Percentiles rank a stretch among this genome's conserved stretches.
Conservation (phyloP, 2,888 invertebrate genomes). For the Eupsilia transversa region DNA sequence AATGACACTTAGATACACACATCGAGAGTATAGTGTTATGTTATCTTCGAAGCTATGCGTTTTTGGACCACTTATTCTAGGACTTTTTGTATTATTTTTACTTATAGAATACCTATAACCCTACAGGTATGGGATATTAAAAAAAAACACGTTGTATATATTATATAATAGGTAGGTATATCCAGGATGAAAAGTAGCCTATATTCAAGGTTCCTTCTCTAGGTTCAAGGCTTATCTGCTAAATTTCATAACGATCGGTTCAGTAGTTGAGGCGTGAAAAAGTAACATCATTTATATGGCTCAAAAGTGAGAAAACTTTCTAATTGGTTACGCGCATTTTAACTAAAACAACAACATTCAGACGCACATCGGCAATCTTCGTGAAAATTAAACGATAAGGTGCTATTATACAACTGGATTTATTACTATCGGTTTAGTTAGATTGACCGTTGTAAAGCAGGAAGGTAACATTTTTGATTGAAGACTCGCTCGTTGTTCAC, state of each 20-base stretch:
- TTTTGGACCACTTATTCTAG: too few species aligned
- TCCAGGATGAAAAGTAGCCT: not conserved
- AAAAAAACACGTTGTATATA: too few species aligned
- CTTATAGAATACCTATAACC: too few species aligned
- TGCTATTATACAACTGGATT: not conserved
- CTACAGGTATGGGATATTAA: too few species aligned
- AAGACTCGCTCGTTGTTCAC: constrained; percentile 11
- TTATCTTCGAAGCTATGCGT: too few species aligned
- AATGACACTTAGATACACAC: too few species aligned
- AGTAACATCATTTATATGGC: not conserved
- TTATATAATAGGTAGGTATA: too few species aligned
- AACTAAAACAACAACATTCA: not conserved
- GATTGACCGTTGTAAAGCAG: constrained; percentile 10
- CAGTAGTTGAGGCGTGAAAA: not conserved
- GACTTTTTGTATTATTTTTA: too few species aligned
- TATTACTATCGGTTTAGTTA: not conserved
- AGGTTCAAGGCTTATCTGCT: not conserved
- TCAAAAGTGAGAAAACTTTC: not conserved
- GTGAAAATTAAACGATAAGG: not conserved
- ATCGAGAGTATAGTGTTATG: too few species aligned
- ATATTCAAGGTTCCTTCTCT: not conserved
- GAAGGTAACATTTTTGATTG: constrained; percentile 34
- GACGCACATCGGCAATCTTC: not conserved
- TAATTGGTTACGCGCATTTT: not conserved
- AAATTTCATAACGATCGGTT: not conserved